Evolutionary conservation across 2,797 vertebrate genomes (phyloP), one percentile per base, ranked within the genome.

Genomic region (Arnoldichthys spilopterus): DNA sequence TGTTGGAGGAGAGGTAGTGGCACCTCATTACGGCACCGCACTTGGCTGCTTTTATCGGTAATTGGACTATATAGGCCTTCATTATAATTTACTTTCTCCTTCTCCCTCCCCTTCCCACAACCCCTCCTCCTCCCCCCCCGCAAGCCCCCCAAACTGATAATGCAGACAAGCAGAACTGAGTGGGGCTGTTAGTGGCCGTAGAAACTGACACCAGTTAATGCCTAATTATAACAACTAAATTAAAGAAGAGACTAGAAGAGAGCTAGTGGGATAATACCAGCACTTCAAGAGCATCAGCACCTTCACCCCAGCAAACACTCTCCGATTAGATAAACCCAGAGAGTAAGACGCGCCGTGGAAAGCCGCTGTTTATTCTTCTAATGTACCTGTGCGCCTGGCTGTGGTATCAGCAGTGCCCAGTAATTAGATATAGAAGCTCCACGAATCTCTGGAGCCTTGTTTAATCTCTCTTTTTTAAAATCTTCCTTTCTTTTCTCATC

Each of bases 141-240:
- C 74, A 58, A 83, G 80, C 77, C 93, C 95, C 96, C 96, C 96
- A 96, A 97, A 97, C 96, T 95, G 97, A 97, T 98, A 98, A 98
- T 98, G 96, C 97, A 97, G 97, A 98, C 97, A 98, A 98, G 97
- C 97, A 98, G 96, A 98, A 97, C 95, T 96, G 97, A 98, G 95
- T 94, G 96, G 94, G 94, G 93, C 96, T 96, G 96, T 97, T 97
- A 97, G 97, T 94, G 95, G 96, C 95, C 95, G 94, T 95, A 95
- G 95, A 95, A 86, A 95, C 95, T 96, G 95, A 98, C 98, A 97
- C 96, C 96, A 96, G 96, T 96, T 98, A 98, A 97, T 97, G 96
- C 95, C 96, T 98, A 97, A 98, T 99, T 98, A 98, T 97, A 98
- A 98, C 96, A 96, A 97, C 96, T 97, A 97, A 98, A 98, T 99